Evolutionary conservation across 2,113 vertebrate genomes (phyloP), one percentile per base, ranked within the genome.

Genomic region (Vombatus ursinus): DNA sequence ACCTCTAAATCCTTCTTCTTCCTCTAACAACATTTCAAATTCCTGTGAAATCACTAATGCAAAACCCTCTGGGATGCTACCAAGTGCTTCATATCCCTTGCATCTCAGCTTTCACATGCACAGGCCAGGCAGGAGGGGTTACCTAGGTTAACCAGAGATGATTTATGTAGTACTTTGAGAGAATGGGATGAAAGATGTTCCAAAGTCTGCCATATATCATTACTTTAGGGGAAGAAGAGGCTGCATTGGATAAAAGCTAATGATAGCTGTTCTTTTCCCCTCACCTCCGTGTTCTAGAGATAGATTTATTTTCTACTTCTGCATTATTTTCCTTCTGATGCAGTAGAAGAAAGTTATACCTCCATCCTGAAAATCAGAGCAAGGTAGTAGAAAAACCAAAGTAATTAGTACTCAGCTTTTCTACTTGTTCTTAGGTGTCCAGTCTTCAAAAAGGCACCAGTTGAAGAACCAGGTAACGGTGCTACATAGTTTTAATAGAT

Each of bases 341-440:
- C 91, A 50, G 8, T 1, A 4, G 31, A 47, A 53, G 84, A 16
- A 89, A 8, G 9, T 37, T 57, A 90, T 26, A 48, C 26, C 44
- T 8, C 26, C 89, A 49, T 49, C 5, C 3, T 37, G 37, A 3
- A 57, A 49, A 49, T n/a, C n/a, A 24, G 28, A 24, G 26, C 50
- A 25, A 49, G 16, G 0, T 7, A 9, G 0, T 7, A 26, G 26
- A 4, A 68, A 8, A 52, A 9, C 0, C 9, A 47, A 8, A 92
- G 19, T 54, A 31, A n/a, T 1, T 1, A 9, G 37, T 4, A 53
- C 31, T 50, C 4, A 11, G 1, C 47, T 91, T 49, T 94, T 52
- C 51, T 77, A 31, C 51, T 51, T 23, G 37, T 52, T 11, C 47
- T 4, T n/a, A 49, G 2, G 23, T 2, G 7, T 14, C 44, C 25